Conservation (phyloP, 1,140 invertebrate species). For the Bemisia tabaci region DNA sequence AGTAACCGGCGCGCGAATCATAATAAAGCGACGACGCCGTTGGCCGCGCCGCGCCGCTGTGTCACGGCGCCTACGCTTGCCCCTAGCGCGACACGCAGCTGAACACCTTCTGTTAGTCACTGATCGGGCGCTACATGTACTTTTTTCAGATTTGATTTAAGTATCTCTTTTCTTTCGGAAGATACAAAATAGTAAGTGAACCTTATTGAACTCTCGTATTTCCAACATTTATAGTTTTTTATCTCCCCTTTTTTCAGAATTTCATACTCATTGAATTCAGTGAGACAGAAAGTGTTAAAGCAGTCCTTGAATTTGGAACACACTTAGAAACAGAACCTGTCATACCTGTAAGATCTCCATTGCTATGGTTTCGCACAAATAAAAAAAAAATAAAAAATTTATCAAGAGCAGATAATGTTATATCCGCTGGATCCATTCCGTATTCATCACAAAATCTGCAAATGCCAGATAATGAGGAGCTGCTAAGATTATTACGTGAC, state of each 20-base stretch:
- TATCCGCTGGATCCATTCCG: neutral
- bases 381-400: slow-evolving; percentile 4
- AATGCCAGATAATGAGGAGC: neutral
- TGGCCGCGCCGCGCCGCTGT: too few species aligned
- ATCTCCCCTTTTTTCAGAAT: slow-evolving; percentile 12
- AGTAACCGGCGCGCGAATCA: too few species aligned
- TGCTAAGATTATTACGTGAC: neutral
- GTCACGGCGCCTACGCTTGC: too few species aligned
- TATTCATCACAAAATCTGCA: neutral
- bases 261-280: slow-evolving; percentile 29
- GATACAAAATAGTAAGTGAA: too few species aligned
- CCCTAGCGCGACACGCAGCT: too few species aligned
- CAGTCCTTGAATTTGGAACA: slow-evolving; percentile 17
- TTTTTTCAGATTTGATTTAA: too few species aligned
- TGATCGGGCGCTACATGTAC: too few species aligned
- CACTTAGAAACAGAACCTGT: slow-evolving; percentile 21
- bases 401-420: too few species aligned
- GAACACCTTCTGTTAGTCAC: too few species aligned
- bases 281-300: slow-evolving; percentile 15
- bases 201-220: too few species aligned
- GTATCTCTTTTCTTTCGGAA: too few species aligned
- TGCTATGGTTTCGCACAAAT: slow-evolving; percentile 24
- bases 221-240: neutral
- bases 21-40: too few species aligned
- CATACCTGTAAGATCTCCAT: slow-evolving; percentile 21